Base-by-base conservation (phyloP, 2,113 vertebrate genomes). In the Pongo pygmaeus region DNA sequence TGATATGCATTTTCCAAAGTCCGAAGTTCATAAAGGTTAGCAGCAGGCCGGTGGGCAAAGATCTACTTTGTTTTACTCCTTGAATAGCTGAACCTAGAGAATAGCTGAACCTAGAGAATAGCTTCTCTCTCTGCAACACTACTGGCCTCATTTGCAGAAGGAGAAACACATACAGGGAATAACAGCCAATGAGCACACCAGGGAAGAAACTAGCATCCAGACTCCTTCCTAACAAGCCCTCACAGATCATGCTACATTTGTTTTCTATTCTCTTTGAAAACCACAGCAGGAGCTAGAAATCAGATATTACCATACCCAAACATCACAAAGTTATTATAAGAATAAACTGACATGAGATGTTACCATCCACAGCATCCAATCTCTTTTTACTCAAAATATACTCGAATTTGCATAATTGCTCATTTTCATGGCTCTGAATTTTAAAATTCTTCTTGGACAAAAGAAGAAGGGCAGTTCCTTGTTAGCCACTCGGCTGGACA, bases 21-120 rank as follows among this genome's bases (percentile, higher is more conserved):
- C 77, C 17, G 25, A 25, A 35, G 43, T 67, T 74, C 59, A n/a
- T 1, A 22, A 91, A 48, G 59, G 59, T 14, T n/a, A 48, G 52
- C 52, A 59, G 30, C 48, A 52, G 23, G 30, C 59, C 25, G 72
- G 6, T 1, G 6, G 59, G 57, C 52, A 27, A 90, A 85, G 61
- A 3, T 46, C 46, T 70, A 2, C 40, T 64, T 43, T 7, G 55
- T 30, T 50, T 70, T 20, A 8, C 14, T 70, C 35, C 81, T 48
- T 25, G 20, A 55, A n/a, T 0, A 87, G 80, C 5, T 4, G 10
- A 50, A 38, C 72, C 35, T 43, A 11, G 1, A 8, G 3, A 4
- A 25, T 14, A 0, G 6, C 40, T 78, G 10, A 50, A 38, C 72
- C 35, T 43, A 12, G 1, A 8, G 3, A 5, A 25, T 14, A 0